These are phyloP conservation scores for Crambe crambe DNA, from an alignment of 37 sponge, comb jelly and placozoan species.

Conservation along the genomic window DNA sequence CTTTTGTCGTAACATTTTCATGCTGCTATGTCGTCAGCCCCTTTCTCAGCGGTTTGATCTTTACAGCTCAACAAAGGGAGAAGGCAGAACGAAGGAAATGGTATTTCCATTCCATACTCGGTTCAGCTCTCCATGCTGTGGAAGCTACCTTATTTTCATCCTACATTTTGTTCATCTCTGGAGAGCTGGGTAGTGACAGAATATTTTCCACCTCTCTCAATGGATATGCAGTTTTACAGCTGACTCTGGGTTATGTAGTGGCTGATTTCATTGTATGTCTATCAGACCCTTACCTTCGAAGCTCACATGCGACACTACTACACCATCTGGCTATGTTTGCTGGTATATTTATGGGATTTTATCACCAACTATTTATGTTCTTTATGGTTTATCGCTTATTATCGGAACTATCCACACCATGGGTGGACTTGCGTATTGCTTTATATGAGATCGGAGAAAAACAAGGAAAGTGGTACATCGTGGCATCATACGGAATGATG, in stretches of 20 bases:
- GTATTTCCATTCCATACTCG: constrained; percentile 44
- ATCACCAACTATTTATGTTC: constrained; percentile 39
- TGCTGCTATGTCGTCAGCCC: constrained; percentile 22
- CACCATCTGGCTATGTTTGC: constrained; percentile 53
- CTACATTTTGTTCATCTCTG: constrained; percentile 23
- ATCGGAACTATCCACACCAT: constrained; percentile 62
- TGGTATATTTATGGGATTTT: constrained; percentile 30
- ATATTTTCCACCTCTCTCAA: constrained; percentile 38
- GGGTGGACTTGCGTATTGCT: constrained; percentile 48
- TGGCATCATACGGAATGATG: constrained; percentile 45
- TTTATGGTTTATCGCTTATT: constrained; percentile 42
- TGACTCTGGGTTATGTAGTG: constrained; percentile 66
- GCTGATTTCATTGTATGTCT: constrained; percentile 51
- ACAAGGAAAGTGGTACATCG: neutral
- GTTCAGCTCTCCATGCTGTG: constrained; percentile 68
- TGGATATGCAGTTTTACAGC: constrained; percentile 36
- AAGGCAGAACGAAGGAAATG: neutral
- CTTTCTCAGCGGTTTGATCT: constrained; percentile 1
- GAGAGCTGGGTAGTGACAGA: constrained; percentile 1
- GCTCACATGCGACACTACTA: neutral
- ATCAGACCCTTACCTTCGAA: constrained; percentile 41
- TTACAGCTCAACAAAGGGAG: neutral
- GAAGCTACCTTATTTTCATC: neutral
- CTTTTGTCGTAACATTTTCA: constrained; percentile 23
- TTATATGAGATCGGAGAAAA: constrained; percentile 16